Evolutionary conservation across 2,888 invertebrate species (phyloP).

Genomic region (Maniola hyperantus): DNA sequence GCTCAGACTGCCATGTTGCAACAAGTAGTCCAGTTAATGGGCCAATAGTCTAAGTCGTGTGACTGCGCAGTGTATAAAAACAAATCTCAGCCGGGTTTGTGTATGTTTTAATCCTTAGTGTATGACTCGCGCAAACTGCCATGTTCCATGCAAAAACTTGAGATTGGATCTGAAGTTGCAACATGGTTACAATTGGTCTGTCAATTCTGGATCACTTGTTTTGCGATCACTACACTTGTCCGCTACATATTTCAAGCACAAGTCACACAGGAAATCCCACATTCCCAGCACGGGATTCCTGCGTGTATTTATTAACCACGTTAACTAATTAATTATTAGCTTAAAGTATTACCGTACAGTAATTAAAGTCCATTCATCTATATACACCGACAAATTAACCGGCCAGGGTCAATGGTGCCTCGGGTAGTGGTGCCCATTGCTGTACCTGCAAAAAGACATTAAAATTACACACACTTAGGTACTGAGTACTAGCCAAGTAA

Average conservation of each 20-base stretch:
- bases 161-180: no score
- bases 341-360: conserved; percentile 29
- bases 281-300: background rate
- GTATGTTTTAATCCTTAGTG: no score
- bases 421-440: conserved; percentile 70
- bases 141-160: no score
- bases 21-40: no score
- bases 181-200: no score
- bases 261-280: background rate
- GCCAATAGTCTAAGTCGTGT: no score
- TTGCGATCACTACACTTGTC: background rate
- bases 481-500: no score
- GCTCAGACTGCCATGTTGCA: no score
- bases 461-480: background rate
- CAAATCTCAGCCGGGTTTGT: no score
- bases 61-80: no score
- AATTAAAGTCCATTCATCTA: conserved; percentile 57
- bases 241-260: conserved; percentile 8
- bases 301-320: background rate
- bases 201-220: no score
- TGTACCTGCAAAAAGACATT: conserved; percentile 57
- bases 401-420: conserved; percentile 76
- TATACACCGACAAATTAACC: conserved; percentile 55
- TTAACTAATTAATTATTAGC: background rate
- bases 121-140: no score